phyloP scores from a whole-genome alignment of 2,113 vertebrate species.

The Sitta europaea region DNA sequence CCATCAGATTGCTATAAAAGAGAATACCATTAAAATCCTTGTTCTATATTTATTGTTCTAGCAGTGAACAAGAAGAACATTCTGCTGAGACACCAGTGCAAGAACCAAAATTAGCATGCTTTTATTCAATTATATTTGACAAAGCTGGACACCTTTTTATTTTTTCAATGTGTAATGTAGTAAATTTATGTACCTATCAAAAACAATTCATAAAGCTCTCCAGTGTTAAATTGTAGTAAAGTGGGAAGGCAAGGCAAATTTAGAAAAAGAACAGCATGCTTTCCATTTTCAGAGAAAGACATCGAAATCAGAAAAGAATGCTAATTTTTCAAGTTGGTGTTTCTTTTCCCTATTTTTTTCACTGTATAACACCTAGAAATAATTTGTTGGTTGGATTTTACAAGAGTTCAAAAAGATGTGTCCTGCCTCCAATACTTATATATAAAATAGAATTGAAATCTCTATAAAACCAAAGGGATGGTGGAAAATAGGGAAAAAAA shows the following conservation, averaged over 20 bases:
- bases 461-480: background rate
- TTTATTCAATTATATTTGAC: conserved; percentile 55
- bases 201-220: conserved; percentile 8
- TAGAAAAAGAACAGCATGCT: background rate
- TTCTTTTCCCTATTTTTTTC: background rate
- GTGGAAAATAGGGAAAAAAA: background rate
- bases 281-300: background rate
- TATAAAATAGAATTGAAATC: background rate
- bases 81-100: conserved; percentile 27
- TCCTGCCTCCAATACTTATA: background rate
- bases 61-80: conserved; percentile 23
- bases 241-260: background rate
- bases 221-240: background rate
- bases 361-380: background rate
- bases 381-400: background rate
- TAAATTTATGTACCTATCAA: conserved; percentile 44
- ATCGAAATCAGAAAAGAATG: background rate
- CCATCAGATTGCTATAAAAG: conserved; percentile 54
- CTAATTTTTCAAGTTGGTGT: background rate
- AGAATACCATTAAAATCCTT: conserved; percentile 43
- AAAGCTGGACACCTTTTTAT: background rate
- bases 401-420: background rate
- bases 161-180: conserved; percentile 6
- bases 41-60: conserved; percentile 47
- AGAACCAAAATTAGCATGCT: conserved; percentile 35